Base-by-base conservation (phyloP, 2,797 vertebrate species). In the Austrolebias charrua region DNA sequence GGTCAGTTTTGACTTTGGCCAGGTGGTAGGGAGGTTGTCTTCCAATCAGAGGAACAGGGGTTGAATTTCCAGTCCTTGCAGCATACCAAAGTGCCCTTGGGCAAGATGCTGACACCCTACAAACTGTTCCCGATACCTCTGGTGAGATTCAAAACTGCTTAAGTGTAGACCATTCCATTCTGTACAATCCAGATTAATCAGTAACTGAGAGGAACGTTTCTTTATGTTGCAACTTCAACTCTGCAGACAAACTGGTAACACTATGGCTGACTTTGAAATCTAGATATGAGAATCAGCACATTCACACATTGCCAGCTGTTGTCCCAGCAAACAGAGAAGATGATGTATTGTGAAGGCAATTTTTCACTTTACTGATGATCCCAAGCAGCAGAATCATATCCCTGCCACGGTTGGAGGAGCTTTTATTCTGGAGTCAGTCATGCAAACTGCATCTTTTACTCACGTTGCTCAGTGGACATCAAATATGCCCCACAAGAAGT, bases 301-400 rank as follows among this genome's bases (percentile, higher is more conserved):
- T 50, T 53, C 1, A 5, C 38, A 57, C 24, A 24, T 58, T 13
- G 4, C 14, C 1, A 2, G 18, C 66, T 45, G n/a, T 45, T 9
- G 0, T 51, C 42, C 49, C 58, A 45, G 61, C 55, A 16, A 33
- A 46, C 12, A 24, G 10, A 55, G 19, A 66, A 15, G 29, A 66
- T 19, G 43, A 63, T 46, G 15, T 24, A n/a, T 20, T 45, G 50
- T 33, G 44, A 54, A 59, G 55, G 53, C 57, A 43, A 69, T 80
- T 71, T 77, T 77, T 73, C 71, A 59, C 71, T 31, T 73, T 75
- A 43, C 63, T 69, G 73, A 61, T 66, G 2, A 44, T 51, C 60
- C 70, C 49, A 14, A 28, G 52, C 14, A 33, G 10, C 19, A 58
- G 60, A 60, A 44, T 47, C 20, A 60, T 24, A 66, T 55, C 38